phyloP scores from a whole-genome alignment of 2,888 invertebrate species.

The Sarcophaga subvicina region DNA sequence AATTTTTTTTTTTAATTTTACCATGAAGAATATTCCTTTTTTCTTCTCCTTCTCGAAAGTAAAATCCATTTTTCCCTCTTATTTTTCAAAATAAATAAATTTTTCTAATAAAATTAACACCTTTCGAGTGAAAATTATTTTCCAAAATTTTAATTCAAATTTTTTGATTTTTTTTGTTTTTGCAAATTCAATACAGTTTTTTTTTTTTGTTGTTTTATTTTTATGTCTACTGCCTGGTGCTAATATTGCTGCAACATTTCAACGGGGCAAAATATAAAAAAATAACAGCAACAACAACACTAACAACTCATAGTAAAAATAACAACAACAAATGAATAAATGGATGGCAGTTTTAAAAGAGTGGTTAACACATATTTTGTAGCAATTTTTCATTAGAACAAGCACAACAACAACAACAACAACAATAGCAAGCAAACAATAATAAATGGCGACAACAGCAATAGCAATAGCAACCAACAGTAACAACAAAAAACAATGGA shows the following conservation, averaged over 20 bases:
- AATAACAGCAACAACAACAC: slow-evolving; percentile 32
- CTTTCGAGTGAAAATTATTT: slow-evolving; percentile 36
- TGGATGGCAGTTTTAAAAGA: slow-evolving; percentile 76
- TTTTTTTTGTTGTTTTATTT: too few relatives aligned
- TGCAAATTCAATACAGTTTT: too few relatives aligned
- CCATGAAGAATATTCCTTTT: too few relatives aligned
- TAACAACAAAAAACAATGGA: background rate
- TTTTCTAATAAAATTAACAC: slow-evolving; percentile 53
- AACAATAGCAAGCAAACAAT: background rate
- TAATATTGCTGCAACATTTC: too few relatives aligned
- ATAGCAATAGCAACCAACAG: background rate
- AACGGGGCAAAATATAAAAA: background rate
- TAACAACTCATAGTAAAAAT: slow-evolving; percentile 25
- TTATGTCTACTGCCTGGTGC: too few relatives aligned
- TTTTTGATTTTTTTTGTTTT: too few relatives aligned
- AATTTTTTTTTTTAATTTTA: too few relatives aligned
- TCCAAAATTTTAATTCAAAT: background rate
- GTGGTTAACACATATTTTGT: slow-evolving; percentile 81
- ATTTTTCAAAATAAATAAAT: background rate
- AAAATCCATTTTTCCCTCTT: too few relatives aligned
- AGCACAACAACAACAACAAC: slow-evolving; percentile 54
- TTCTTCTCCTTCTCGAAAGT: too few relatives aligned
- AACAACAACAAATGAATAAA: slow-evolving; percentile 73
- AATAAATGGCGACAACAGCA: background rate
- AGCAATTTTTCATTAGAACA: slow-evolving; percentile 78